Conservation (phyloP, 2,113 vertebrate genomes). For the Cyanistes caeruleus region DNA sequence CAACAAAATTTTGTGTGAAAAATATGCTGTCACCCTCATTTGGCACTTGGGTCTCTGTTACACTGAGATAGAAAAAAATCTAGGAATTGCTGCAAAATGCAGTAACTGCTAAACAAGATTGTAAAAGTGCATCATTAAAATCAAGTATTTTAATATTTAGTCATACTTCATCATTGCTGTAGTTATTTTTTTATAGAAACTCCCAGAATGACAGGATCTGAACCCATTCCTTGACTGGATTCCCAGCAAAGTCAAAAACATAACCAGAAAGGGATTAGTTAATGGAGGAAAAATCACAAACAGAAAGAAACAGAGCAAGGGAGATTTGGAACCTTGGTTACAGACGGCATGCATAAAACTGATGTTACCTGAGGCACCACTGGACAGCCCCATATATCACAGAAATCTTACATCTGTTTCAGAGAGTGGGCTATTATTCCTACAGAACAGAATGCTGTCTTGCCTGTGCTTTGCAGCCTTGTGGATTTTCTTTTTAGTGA, state of each 20-base stretch:
- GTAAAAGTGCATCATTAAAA: neutral
- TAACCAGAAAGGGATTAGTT: neutral
- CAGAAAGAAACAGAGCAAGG: neutral
- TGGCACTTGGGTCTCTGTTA: neutral
- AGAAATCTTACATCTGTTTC: conserved; percentile 5
- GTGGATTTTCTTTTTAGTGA: conserved; percentile 10
- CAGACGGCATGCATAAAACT: neutral
- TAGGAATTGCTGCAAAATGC: neutral
- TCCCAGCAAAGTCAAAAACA: neutral
- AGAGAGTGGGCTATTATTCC: neutral
- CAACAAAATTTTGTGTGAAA: neutral
- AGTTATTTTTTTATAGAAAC: neutral
- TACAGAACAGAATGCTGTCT: neutral
- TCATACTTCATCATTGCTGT: neutral
- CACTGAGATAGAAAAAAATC: neutral
- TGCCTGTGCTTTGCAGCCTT: neutral
- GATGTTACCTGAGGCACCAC: neutral
- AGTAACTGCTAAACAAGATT: neutral
- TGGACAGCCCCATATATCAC: neutral
- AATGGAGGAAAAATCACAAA: neutral
- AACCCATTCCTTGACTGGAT: neutral
- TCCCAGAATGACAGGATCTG: neutral
- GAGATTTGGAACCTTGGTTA: neutral
- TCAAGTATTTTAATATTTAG: neutral
- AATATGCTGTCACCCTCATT: neutral